A percentile compares a stretch with the other conserved stretches of the same genome.
These are phyloP conservation scores for Bucorvus abyssinicus DNA, from an alignment of 2,797 vertebrate genomes.

Conservation along the genomic window DNA sequence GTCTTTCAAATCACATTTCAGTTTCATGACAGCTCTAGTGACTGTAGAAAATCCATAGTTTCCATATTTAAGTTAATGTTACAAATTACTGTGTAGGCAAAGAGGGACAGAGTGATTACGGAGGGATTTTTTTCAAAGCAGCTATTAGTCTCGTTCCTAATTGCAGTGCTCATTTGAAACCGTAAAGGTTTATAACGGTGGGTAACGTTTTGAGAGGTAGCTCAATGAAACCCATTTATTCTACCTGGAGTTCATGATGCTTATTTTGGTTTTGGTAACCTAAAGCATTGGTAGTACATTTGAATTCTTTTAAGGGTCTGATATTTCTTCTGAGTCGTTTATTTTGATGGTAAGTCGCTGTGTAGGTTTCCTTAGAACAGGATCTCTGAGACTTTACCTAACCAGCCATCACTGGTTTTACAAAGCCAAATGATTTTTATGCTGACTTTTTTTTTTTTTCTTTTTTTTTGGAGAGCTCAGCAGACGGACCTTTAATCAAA, in stretches of 20 bases:
- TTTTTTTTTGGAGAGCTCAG: background rate
- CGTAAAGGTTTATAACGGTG: background rate
- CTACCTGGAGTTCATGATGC: background rate
- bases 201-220: background rate
- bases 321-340: background rate
- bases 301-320: background rate
- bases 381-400: background rate
- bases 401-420: background rate
- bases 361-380: background rate
- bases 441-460: background rate
- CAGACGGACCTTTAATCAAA: slow-evolving; percentile 32
- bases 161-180: slow-evolving; percentile 35
- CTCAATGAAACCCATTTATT: slow-evolving; percentile 15
- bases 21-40: background rate
- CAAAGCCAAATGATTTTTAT: slow-evolving; percentile 14
- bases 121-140: background rate
- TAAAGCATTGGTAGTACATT: background rate
- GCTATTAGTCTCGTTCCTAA: slow-evolving; percentile 25
- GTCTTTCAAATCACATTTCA: background rate
- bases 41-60: background rate
- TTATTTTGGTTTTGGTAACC: background rate
- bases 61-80: slow-evolving; percentile 22
- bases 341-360: background rate
- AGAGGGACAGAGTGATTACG: background rate
- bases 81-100: slow-evolving; percentile 27